Conservation (phyloP, 2,113 vertebrate genomes). For the Hippocampus comes region DNA sequence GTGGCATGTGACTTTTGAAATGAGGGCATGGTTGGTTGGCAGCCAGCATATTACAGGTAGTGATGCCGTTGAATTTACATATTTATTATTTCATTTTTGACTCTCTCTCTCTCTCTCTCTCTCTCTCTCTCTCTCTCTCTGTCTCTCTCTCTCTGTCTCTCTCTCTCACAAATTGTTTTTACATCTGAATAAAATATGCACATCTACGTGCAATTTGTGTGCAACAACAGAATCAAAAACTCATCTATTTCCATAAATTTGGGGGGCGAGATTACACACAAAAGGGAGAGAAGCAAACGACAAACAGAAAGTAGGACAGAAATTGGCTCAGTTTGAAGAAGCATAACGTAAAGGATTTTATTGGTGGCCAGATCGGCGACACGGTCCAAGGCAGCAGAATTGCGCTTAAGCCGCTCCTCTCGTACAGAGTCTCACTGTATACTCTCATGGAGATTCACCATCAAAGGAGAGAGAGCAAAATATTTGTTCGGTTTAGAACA, state of each 20-base stretch:
- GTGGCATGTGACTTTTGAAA: constrained; percentile 39
- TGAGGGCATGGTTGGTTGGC: constrained; percentile 35
- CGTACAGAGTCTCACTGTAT: constrained; percentile 7
- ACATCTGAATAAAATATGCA: constrained; percentile 20
- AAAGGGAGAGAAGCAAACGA: constrained; percentile 25
- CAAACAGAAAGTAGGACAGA: constrained; percentile 39
- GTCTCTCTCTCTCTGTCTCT: not conserved
- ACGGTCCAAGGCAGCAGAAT: constrained; percentile 11
- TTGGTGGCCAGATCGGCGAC: constrained; percentile 26
- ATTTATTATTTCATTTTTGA: constrained; percentile 56
- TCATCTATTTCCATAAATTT: constrained; percentile 28
- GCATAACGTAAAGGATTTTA: constrained; percentile 30
- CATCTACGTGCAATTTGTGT: constrained; percentile 20
- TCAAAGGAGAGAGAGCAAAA: constrained; percentile 15
- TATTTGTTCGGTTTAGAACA: not conserved
- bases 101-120: not conserved
- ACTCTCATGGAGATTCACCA: constrained; percentile 12
- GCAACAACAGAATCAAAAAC: not conserved
- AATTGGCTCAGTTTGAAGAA: constrained; percentile 32
- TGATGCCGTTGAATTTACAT: constrained; percentile 52
- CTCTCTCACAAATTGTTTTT: not conserved
- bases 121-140: not conserved
- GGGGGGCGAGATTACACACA: constrained; percentile 24
- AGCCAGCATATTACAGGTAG: constrained; percentile 45
- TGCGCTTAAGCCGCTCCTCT: constrained; percentile 21